Conservation (phyloP, 1,140 invertebrate species). For the Condylostylus longicornis region DNA sequence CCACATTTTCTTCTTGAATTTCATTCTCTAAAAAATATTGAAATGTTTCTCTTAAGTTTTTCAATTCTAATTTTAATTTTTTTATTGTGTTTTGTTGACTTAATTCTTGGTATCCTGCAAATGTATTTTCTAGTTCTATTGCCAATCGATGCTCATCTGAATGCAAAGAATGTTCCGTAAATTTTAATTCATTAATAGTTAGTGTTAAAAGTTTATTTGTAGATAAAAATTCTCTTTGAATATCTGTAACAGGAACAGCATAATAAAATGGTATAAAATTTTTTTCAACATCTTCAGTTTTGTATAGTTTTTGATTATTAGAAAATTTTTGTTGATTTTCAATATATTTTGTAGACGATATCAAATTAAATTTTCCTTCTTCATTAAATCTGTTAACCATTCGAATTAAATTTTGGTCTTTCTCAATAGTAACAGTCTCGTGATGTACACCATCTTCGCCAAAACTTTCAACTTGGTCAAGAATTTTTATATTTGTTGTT, state of each 20-base stretch:
- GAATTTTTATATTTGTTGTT: constrained; percentile 6
- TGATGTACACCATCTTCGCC: neutral
- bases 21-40: constrained; percentile 12
- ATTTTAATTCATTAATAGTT: constrained; percentile 25
- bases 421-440: constrained; percentile 4
- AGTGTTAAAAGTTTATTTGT: constrained; percentile 28
- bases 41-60: constrained; percentile 23
- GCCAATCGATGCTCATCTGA: constrained; percentile 30
- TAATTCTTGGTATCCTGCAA: constrained; percentile 22
- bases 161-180: constrained; percentile 29
- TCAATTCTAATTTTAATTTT: constrained; percentile 24
- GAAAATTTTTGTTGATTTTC: constrained; percentile 5
- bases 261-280: constrained; percentile 21
- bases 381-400: constrained; percentile 23
- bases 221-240: constrained; percentile 12
- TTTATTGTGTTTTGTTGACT: constrained; percentile 13
- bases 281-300: constrained; percentile 11
- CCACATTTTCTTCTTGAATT: constrained; percentile 4
- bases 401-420: constrained; percentile 8
- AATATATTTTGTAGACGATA: neutral
- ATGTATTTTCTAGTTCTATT: constrained; percentile 26
- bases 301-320: constrained; percentile 12
- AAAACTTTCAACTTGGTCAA: constrained; percentile 2
- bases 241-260: constrained; percentile 6
- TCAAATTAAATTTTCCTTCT: constrained; percentile 8